Evolutionary conservation across 2,888 invertebrate species (phyloP).

Genomic region (Morpho helenor): DNA sequence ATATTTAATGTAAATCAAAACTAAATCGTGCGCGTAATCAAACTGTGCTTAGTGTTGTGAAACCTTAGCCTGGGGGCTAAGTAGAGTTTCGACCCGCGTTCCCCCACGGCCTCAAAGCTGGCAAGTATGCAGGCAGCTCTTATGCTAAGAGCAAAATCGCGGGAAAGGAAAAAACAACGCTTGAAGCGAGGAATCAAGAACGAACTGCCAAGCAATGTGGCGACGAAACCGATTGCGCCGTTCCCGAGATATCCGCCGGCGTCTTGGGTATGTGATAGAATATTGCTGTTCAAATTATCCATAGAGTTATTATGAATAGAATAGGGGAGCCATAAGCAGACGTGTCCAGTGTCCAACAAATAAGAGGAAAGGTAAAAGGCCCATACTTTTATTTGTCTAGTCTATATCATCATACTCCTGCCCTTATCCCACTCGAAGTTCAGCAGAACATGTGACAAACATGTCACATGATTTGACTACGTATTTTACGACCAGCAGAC

Average conservation of each 20-base stretch:
- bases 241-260: conserved; percentile 93
- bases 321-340: too few relatives aligned
- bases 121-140: conserved; percentile 95
- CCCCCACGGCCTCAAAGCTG: conserved; percentile 67
- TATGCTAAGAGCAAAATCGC: conserved; percentile 94
- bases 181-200: conserved; percentile 85
- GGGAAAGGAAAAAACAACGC: conserved; percentile 89
- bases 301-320: too few relatives aligned
- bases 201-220: conserved; percentile 92
- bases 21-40: conserved; percentile 22
- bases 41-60: conserved; percentile 22
- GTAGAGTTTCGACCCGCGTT: conserved; percentile 43
- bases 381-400: too few relatives aligned
- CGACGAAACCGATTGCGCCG: conserved; percentile 91
- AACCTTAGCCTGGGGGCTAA: conserved; percentile 35
- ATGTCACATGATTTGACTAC: too few relatives aligned
- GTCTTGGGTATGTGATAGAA: conserved; percentile 81
- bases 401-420: too few relatives aligned
- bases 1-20: conserved; percentile 5
- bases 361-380: too few relatives aligned
- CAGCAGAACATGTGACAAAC: too few relatives aligned
- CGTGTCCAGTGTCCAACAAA: too few relatives aligned
- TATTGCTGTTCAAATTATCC: conserved; percentile 6
- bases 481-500: too few relatives aligned
- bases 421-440: too few relatives aligned